Evolutionary conservation across 1,140 invertebrate genomes (phyloP), one percentile per base, ranked within the genome.

Genomic region (Rhyacophila brunnea): DNA sequence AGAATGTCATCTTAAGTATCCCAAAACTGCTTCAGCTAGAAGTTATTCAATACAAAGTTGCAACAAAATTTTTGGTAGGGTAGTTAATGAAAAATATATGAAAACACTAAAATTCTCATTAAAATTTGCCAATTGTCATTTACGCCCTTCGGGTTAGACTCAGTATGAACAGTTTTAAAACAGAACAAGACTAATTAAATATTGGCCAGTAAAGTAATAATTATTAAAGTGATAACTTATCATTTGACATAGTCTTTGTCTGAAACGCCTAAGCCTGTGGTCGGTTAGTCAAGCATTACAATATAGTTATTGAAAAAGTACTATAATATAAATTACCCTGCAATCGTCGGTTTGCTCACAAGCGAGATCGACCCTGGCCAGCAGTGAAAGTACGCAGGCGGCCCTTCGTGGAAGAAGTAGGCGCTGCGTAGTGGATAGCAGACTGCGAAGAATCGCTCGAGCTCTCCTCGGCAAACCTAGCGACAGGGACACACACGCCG

Each of bases 311-410:
- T 35, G 34, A 14, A 6, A 9, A 7, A 7, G 6, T 43, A 7
- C 15, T 43, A 34, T 14, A 49, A n/a, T 1, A 10, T 17, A 5
- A 34, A 1, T 32, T 54, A 54, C 52, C 45, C 18, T 54, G 34
- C 54, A 58, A 51, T 65, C 63, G 15, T 65, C 58, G n/a, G 36
- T 51, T n/a, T 45, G 48, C 35, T 65, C 63, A 13, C 54, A 23
- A 1, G 28, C 45, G 5, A 61, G n/a, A 58, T 65, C 63, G 10
- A 40, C 49, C 9, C 38, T 20, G 2, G 63, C 63, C 14, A 65
- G 38, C 11, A 60, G 23, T 1, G 45, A 7, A 20, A 65, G 38
- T 3, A 65, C 36, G 18, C 44, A 35, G 0, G 54, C 38, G 9
- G 58, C 38, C 6, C 44, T 23, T 4, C 50, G 48, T 1, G 63